These are phyloP conservation scores for Fissipunctia ypsillon DNA, from an alignment of 2,888 invertebrate genomes.

Conservation along the genomic window DNA sequence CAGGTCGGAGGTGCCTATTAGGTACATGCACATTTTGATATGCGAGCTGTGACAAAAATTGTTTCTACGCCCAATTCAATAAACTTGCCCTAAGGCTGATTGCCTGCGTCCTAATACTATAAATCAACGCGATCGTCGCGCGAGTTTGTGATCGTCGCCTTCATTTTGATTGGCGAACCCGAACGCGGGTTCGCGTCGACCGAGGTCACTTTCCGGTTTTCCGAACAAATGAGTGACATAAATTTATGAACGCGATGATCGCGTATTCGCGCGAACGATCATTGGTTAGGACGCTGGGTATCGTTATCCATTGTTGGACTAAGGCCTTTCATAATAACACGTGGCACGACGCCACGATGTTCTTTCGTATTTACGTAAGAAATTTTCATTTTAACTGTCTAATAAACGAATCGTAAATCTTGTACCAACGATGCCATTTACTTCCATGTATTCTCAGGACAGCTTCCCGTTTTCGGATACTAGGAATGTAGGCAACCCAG, in stretches of 20 bases:
- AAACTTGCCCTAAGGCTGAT: neutral
- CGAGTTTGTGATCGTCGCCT: too few species aligned
- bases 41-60: neutral
- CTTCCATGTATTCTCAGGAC: constrained; percentile 69
- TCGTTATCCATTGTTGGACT: neutral
- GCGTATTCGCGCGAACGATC: too few species aligned
- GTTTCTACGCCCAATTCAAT: neutral
- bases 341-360: neutral
- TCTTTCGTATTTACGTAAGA: neutral
- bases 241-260: too few species aligned
- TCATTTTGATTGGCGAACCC: too few species aligned
- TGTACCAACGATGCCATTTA: neutral
- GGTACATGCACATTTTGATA: neutral
- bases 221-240: too few species aligned
- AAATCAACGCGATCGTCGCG: too few species aligned
- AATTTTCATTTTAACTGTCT: constrained; percentile 3
- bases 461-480: constrained; percentile 73
- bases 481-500: constrained; percentile 64
- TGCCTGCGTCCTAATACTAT: too few species aligned
- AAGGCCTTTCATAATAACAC: neutral
- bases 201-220: too few species aligned
- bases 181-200: too few species aligned
- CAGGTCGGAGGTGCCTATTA: neutral
- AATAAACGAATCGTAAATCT: neutral
- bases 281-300: too few species aligned